Base-by-base conservation (phyloP, 2,113 vertebrate genomes). In the Stegostoma tigrinum region DNA sequence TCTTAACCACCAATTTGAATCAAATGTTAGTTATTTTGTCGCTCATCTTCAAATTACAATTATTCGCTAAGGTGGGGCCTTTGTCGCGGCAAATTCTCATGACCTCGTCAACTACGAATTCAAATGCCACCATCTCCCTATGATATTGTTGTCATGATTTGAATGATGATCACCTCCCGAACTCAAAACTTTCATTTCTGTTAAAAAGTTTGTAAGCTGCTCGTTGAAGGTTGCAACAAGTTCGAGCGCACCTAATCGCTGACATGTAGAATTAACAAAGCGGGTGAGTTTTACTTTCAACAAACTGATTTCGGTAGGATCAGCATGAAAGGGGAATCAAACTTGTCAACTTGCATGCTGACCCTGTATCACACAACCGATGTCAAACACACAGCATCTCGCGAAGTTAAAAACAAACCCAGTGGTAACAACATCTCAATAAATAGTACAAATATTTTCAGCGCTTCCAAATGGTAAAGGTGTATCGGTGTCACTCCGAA, bases 401-500 rank as follows among this genome's bases (percentile, higher is more conserved):
- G 34, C 55, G 89, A 66, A n/a, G 38, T 66, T 66, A 93, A 93
- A 66, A 64, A 6, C 64, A 66, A 38, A 1, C 34, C 0, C 52
- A 23, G 89, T 66, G 89, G 27, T 93, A 66, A 17, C 61, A 66
- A 90, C 87, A 38, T 34, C 34, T 93, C 61, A 93, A 93, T n/a
- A 93, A 93, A 93, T 38, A 61, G 30, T n/a, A 90, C 87, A 90
- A 17, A 61, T 34, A 61, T 93, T 17, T 93, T 66, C 48, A 38
- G 89, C 61, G 30, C 34, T 34, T 93, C 89, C 61, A 66, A 30
- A 17, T 34, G 61, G 61, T 66, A 93, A 87, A 93, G 14, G 64
- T 93, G 61, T 66, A 66, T 66, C 89, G 21, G 89, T 93, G 89
- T 38, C 89, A 93, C 66, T 66, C 89, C 89, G 15, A 93, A 93